phyloP scores from a whole-genome alignment of 2,888 invertebrate species.

The Hesperia comma region DNA sequence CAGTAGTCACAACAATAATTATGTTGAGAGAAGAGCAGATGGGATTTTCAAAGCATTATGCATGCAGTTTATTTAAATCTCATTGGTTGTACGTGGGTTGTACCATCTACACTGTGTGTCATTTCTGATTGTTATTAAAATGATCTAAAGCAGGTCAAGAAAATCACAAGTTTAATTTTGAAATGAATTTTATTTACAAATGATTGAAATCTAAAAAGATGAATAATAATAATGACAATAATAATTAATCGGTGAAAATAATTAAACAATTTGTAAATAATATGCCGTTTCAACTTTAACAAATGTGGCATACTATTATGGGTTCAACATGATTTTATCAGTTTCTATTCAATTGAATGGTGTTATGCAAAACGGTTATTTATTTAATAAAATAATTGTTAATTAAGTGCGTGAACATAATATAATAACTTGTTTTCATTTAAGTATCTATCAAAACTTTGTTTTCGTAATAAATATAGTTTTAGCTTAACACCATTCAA shows the following conservation, averaged over 20 bases:
- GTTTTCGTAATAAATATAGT: slow-evolving; percentile 19
- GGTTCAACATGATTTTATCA: slow-evolving; percentile 68
- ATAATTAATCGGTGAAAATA: slow-evolving; percentile 62
- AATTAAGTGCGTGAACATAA: slow-evolving; percentile 17
- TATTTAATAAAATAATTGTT: slow-evolving; percentile 8
- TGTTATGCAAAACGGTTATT: slow-evolving; percentile 28
- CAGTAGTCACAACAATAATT: too few species aligned
- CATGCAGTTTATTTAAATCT: too few species aligned
- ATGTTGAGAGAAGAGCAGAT: too few species aligned
- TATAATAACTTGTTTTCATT: slow-evolving; percentile 9
- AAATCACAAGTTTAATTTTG: slow-evolving; percentile 70
- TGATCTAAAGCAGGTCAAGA: slow-evolving; percentile 48
- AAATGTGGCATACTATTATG: slow-evolving; percentile 67
- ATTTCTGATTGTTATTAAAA: too few species aligned
- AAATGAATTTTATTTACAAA: slow-evolving; percentile 78
- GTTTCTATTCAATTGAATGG: slow-evolving; percentile 56
- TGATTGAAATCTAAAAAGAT: slow-evolving; percentile 61
- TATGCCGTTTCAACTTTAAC: slow-evolving; percentile 80
- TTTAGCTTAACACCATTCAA: slow-evolving; percentile 48
- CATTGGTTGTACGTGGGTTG: too few species aligned
- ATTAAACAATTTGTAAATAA: slow-evolving; percentile 73
- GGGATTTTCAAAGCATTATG: too few species aligned
- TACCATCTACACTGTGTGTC: too few species aligned
- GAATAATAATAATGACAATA: slow-evolving; percentile 50
- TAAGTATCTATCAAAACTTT: slow-evolving; percentile 32